Base-by-base conservation (phyloP, 2,888 invertebrate species). In the Cantharis rustica region DNA sequence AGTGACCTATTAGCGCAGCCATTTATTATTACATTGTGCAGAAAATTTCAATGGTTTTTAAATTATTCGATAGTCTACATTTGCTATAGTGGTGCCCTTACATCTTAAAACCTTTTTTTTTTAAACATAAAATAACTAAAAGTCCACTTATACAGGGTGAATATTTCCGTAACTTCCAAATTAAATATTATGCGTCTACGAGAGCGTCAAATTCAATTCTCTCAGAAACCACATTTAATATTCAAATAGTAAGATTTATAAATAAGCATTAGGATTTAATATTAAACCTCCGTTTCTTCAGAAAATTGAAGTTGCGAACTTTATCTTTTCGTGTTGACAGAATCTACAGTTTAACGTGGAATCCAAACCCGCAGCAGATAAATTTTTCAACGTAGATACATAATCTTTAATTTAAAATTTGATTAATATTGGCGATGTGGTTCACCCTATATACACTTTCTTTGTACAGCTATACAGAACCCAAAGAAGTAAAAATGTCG, bases 11-110 rank as follows among this genome's bases (percentile, higher is more conserved):
- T 63, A 77, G 73, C 71, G 77, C 71, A 77, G 77, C 72, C 47
- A 47, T 47, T 47, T 47, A 47, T 47, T 47, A 47, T 62, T 77
- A 77, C 77, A 77, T 75, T 77, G 77, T 77, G 77, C 77, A 77
- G 75, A 69, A 75, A 75, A 72, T 72, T 62, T 71, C 26, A 71
- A 75, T 72, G 75, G 69, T 68, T 71, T 31, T 70, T 75, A 77
- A 75, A 68, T 75, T 76, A 73, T 70, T 71, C 73, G 16, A 69
- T 72, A 69, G 69, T 77, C 77, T 77, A 77, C 71, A 68, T 72
- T 74, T 77, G 69, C 75, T 77, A 77, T 75, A 74, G 63, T 77
- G 77, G 77, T 77, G 77, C 77, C 75, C 73, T 74, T 75, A 75
- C 71, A 77, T 64, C 71, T 77, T 76, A 76, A 76, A 66, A 66